phyloP scores from a whole-genome alignment of 2,888 invertebrate species.

The Theretra japonica region DNA sequence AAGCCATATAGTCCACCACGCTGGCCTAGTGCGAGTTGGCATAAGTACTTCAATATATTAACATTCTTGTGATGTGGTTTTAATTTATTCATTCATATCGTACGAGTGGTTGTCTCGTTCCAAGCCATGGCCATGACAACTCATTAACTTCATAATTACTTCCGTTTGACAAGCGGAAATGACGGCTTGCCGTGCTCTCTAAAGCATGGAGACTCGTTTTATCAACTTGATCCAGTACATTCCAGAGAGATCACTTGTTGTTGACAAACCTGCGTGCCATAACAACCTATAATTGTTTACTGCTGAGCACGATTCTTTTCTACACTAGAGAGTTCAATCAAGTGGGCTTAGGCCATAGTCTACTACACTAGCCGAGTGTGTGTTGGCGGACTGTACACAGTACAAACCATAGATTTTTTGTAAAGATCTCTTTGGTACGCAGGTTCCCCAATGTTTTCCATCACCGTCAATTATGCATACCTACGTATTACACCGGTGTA shows the following conservation, averaged over 20 bases:
- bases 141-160: constrained; percentile 3
- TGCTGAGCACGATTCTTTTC: too few species aligned
- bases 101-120: neutral
- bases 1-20: too few species aligned
- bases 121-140: neutral
- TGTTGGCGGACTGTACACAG: too few species aligned
- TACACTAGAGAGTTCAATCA: too few species aligned
- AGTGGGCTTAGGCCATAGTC: too few species aligned
- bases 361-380: too few species aligned
- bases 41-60: too few species aligned
- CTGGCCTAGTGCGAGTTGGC: too few species aligned
- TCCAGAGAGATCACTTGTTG: neutral
- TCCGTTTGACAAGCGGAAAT: neutral
- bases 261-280: too few species aligned
- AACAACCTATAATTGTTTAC: neutral
- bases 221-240: neutral
- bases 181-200: neutral
- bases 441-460: too few species aligned
- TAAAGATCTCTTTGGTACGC: too few species aligned
- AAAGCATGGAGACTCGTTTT: neutral
- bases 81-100: neutral
- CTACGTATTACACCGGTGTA: neutral
- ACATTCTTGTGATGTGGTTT: neutral
- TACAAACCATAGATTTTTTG: too few species aligned
- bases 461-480: neutral